Evolutionary conservation across 1,140 invertebrate genomes (phyloP).

Genomic region (Venturia canescens): DNA sequence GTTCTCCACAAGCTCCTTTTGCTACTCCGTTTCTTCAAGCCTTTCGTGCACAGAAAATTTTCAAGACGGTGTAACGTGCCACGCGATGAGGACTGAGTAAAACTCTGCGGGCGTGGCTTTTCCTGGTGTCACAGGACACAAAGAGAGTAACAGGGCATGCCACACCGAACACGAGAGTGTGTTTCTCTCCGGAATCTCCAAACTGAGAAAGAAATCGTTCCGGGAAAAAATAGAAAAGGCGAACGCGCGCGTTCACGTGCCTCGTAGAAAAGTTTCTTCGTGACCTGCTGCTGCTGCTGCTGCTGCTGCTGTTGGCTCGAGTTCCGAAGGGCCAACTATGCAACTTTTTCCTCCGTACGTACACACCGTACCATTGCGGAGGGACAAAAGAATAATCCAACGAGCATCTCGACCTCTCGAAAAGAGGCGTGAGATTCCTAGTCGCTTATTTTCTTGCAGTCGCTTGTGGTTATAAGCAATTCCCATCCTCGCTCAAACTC

Average conservation of each 20-base stretch:
- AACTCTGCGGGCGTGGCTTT: slow-evolving; percentile 38
- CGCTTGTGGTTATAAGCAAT: slow-evolving; percentile 19
- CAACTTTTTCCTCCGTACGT: not conserved
- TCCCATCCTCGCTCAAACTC: slow-evolving; percentile 18
- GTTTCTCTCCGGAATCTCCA: slow-evolving; percentile 23
- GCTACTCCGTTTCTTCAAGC: not conserved
- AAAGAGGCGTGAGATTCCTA: not conserved
- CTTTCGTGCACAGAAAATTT: not conserved
- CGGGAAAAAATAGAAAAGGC: not conserved
- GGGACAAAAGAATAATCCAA: not conserved
- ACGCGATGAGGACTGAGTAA: slow-evolving; percentile 18
- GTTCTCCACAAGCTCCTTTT: slow-evolving; percentile 11
- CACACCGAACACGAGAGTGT: slow-evolving; percentile 19
- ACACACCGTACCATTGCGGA: not conserved
- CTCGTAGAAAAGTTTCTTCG: slow-evolving; percentile 36
- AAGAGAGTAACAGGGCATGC: slow-evolving; percentile 35
- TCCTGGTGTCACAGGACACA: slow-evolving; percentile 37
- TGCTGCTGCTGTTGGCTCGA: slow-evolving; percentile 1
- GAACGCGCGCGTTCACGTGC: slow-evolving; percentile 11
- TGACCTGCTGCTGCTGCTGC: slow-evolving; percentile 22
- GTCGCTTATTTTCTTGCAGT: slow-evolving; percentile 12
- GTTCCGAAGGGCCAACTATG: not conserved
- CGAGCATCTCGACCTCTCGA: not conserved
- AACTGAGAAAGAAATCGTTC: not conserved
- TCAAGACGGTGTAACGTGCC: slow-evolving; percentile 21